Base-by-base conservation (phyloP, 1,140 invertebrate species). In the Drosophila lacertosa region DNA sequence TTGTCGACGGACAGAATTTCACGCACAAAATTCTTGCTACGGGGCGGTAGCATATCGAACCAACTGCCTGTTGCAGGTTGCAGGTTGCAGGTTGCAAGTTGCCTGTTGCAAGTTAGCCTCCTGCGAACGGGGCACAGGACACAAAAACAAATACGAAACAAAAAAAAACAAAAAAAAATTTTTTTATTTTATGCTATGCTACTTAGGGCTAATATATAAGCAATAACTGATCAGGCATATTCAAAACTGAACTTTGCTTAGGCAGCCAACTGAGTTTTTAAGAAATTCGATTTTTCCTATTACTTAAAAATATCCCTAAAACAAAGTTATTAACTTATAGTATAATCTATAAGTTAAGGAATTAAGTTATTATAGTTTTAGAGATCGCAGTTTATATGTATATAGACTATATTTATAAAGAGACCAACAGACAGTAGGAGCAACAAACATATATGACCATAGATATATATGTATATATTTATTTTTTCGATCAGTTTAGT, bases 21-120 rank as follows among this genome's bases (percentile, higher is more conserved):
- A 37, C 62, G 37, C 1, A 70, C 67, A 20, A 64, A 69, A 18
- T 69, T 69, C 10, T 15, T 13, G 15, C 13, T 20, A 1, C 5
- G 7, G 11, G 13, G 16, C 3, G 51, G 13, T 0, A 13, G 4
- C 62, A 65, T 65, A 10, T 6, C n/a, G 16, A 4, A 7, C 13
- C 10, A 20, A 55, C 22, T 37, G 35, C 13, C 1, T 15, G 44
- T 45, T 15, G n/a, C 22, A 45, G 9, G 42, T 5, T 3, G 9
- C 13, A n/a, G n/a, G n/a, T n/a, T 4, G 24, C 3, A 4, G 13
- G 1, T 2, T 1, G 2, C 3, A 50, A 10, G n/a, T n/a, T 37
- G 35, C 13, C 1, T 15, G 44, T 45, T 15, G n/a, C 22, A 45
- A 16, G 42, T 5, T 3, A n/a, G 9, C 13, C 39, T 16, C 13